These are phyloP conservation scores for Tachyglossus aculeatus DNA, from an alignment of 2,797 vertebrate genomes.

Conservation along the genomic window DNA sequence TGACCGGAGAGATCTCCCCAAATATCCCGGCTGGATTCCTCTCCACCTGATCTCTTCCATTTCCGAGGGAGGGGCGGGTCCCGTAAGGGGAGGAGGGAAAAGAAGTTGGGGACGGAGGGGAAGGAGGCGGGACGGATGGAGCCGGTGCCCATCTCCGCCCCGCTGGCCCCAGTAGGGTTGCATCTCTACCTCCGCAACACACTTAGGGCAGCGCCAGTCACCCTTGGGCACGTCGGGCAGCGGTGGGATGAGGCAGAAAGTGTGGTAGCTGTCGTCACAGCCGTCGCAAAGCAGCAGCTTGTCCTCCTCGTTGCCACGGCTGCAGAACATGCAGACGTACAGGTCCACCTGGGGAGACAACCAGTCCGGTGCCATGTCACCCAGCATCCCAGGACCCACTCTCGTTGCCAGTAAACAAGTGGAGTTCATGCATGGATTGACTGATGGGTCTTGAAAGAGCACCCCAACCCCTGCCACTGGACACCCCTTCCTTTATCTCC, in stretches of 20 bases:
- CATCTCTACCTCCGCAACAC: conserved; percentile 90
- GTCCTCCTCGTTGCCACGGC: conserved; percentile 96
- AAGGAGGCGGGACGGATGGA: too few relatives aligned
- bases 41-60: conserved; percentile 3
- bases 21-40: background rate
- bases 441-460: too few relatives aligned
- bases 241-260: conserved; percentile 96
- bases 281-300: conserved; percentile 94
- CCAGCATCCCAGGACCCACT: too few relatives aligned
- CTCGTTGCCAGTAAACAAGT: too few relatives aligned
- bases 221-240: conserved; percentile 96
- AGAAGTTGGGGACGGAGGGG: background rate
- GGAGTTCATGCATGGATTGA: too few relatives aligned
- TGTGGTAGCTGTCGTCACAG: conserved; percentile 98
- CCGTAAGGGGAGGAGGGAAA: background rate
- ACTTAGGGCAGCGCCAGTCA: conserved; percentile 98
- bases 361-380: too few relatives aligned
- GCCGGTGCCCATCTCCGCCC: too few relatives aligned
- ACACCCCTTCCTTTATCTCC: too few relatives aligned
- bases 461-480: too few relatives aligned
- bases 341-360: conserved; percentile 89
- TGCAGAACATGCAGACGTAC: conserved; percentile 95
- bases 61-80: background rate
- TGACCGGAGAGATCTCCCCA: background rate
- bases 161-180: background rate